A percentile compares a stretch with the other conserved stretches of the same genome.
Conservation (phyloP, 1,140 invertebrate genomes). For the Drosophila melanogaster region Release_6_plus_ISO1_MT NT_033779.5:14578001-14578500, state of each 20-base stretch:
- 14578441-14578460: constrained; percentile 64
- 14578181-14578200: constrained; percentile 75
- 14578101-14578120: background rate
- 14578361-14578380: constrained; percentile 39
- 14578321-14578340: constrained; percentile 66
- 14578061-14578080: constrained; percentile 20
- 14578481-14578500: constrained; percentile 19
- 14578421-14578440: constrained; percentile 61
- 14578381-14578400: constrained; percentile 24
- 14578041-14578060: constrained; percentile 68
- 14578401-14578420: constrained; percentile 51
- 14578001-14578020: constrained; percentile 34
- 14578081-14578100: background rate
- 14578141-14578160: constrained; percentile 17
- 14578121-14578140: constrained; percentile 16
- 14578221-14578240: background rate
- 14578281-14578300: constrained; percentile 34
- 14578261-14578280: constrained; percentile 1
- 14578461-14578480: constrained; percentile 18
- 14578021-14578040: constrained; percentile 59
- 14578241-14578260: constrained; percentile 31
- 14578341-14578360: constrained; percentile 49
- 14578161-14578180: constrained; percentile 70
- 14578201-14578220: constrained; percentile 41
- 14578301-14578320: constrained; percentile 64